Evolutionary conservation across 1,140 invertebrate species (phyloP).

Genomic region (Meloidogyne exigua): DNA sequence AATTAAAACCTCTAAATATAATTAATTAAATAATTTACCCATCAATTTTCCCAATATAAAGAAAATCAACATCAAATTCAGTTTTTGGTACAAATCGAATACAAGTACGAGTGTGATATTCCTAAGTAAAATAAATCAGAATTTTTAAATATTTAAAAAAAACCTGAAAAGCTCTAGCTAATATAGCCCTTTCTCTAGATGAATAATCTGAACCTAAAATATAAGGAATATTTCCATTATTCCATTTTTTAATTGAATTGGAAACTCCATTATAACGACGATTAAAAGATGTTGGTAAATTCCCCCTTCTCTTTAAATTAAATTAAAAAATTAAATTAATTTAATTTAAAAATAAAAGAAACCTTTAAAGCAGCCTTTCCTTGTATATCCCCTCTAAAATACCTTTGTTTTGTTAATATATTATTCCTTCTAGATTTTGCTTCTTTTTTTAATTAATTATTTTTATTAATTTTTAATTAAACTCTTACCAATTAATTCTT

Average conservation of each 20-base stretch:
- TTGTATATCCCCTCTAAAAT: conserved; percentile 36
- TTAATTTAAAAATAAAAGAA: conserved; percentile 9
- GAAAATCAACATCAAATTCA: conserved; percentile 67
- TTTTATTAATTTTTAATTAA: conserved; percentile 3
- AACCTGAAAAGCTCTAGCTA: conserved; percentile 60
- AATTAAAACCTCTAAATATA: no score
- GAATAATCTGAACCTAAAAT: conserved; percentile 59
- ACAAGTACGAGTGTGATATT: conserved; percentile 70
- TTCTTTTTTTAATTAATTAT: not conserved
- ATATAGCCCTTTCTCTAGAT: conserved; percentile 55
- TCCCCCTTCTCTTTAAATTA: not conserved
- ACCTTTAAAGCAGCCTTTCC: conserved; percentile 55
- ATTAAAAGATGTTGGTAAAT: not conserved
- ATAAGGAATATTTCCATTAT: conserved; percentile 60
- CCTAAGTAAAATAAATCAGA: conserved; percentile 61
- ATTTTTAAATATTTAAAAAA: not conserved
- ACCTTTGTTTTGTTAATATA: conserved; percentile 17
- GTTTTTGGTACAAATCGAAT: conserved; percentile 69
- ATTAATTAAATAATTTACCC: conserved; percentile 48
- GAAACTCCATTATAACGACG: conserved; percentile 28
- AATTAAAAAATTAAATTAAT: no score
- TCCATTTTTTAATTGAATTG: conserved; percentile 60
- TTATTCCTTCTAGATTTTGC: conserved; percentile 12
- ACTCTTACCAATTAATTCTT: conserved; percentile 35
- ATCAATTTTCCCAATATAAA: conserved; percentile 65